These are phyloP conservation scores for Platanista minor DNA, from an alignment of 2,113 vertebrate species.

Conservation along the genomic window DNA sequence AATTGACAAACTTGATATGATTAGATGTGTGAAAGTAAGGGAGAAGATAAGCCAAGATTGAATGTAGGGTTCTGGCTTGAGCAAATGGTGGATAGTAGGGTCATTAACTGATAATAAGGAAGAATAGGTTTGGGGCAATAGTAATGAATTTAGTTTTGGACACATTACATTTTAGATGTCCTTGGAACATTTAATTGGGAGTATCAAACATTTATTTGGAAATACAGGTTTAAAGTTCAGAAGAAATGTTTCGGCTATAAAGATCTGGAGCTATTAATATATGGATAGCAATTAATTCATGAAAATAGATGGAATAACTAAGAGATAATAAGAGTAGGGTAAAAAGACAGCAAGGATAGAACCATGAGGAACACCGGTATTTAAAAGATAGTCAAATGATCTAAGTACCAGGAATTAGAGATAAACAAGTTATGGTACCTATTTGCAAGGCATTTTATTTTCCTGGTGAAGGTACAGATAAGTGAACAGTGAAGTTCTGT, in stretches of 20 bases:
- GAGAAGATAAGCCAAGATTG: background rate
- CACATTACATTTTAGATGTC: background rate
- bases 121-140: background rate
- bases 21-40: background rate
- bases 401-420: background rate
- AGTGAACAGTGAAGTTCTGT: background rate
- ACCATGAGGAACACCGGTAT: background rate
- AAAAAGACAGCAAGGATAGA: background rate
- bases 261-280: background rate
- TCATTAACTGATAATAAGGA: background rate
- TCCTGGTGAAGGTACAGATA: background rate
- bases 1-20: background rate
- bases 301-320: slow-evolving; percentile 16
- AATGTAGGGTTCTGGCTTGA: background rate
- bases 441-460: background rate
- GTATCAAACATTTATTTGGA: background rate
- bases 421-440: background rate
- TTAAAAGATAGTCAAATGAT: background rate
- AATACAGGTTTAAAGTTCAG: background rate
- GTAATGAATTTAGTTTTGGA: slow-evolving; percentile 13
- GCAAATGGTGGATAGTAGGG: background rate
- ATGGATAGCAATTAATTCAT: background rate
- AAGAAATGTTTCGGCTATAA: background rate
- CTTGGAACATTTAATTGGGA: background rate
- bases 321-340: background rate